Conservation (phyloP, 2,113 vertebrate species). For the Cricetomys ansorgei region DNA sequence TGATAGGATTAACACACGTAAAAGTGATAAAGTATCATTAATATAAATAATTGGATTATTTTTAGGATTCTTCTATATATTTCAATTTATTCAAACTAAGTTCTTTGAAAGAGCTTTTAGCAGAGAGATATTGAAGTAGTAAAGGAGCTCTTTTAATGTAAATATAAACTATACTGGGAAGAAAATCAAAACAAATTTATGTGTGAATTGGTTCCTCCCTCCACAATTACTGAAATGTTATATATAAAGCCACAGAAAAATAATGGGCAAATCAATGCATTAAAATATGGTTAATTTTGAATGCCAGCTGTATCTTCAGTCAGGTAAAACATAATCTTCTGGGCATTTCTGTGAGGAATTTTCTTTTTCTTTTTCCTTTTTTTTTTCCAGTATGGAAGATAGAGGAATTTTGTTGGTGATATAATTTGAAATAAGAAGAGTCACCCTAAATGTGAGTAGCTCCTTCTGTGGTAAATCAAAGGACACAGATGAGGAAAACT, state of each 20-base stretch:
- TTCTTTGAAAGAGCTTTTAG: not conserved
- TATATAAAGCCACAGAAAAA: slow-evolving; percentile 6
- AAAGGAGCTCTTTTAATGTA: not conserved
- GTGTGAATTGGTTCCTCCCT: not conserved
- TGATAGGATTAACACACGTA: not conserved
- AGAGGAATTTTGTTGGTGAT: not conserved
- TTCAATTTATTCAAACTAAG: slow-evolving; percentile 41
- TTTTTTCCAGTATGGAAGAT: too few species aligned
- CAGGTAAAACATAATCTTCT: too few species aligned
- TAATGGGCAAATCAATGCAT: not conserved
- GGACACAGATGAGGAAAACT: too few species aligned
- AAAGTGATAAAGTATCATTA: not conserved
- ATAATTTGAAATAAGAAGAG: not conserved
- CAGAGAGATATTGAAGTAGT: not conserved
- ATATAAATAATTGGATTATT: not conserved
- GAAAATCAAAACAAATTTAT: slow-evolving; percentile 3
- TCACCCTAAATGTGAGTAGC: not conserved
- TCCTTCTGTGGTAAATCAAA: not conserved
- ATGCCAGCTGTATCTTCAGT: not conserved
- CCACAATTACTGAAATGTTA: not conserved
- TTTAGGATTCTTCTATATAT: not conserved
- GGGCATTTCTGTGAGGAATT: not conserved
- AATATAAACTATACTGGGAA: slow-evolving; percentile 2
- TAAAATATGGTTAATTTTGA: not conserved
- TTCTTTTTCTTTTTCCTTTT: too few species aligned